Evolutionary conservation across 1,140 invertebrate genomes (phyloP).

Genomic region (Aphaenogaster ashmeadi): DNA sequence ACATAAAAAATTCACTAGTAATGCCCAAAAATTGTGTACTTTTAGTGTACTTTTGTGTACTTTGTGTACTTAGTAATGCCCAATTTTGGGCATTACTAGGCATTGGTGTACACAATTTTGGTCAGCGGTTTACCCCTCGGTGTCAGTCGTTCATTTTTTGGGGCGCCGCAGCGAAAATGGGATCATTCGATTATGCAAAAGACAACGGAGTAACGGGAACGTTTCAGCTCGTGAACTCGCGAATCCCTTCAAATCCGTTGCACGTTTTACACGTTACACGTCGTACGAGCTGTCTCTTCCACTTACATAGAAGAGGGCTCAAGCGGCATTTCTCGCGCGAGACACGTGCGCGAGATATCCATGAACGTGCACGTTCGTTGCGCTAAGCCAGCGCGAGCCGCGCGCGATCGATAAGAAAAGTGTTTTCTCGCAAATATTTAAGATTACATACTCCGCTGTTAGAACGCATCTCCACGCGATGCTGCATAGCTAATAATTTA

Average conservation of each 20-base stretch:
- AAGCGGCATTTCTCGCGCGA: slow-evolving; percentile 6
- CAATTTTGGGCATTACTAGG: too few species aligned
- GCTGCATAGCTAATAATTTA: slow-evolving; percentile 50
- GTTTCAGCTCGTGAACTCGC: not conserved
- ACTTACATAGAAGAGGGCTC: slow-evolving; percentile 21
- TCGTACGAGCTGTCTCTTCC: slow-evolving; percentile 26
- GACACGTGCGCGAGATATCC: slow-evolving; percentile 36
- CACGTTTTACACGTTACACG: slow-evolving; percentile 21
- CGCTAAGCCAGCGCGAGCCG: not conserved
- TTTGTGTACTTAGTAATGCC: too few species aligned
- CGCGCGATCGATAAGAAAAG: slow-evolving; percentile 28
- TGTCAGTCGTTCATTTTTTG: not conserved
- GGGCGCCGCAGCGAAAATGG: not conserved
- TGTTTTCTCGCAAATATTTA: slow-evolving; percentile 47
- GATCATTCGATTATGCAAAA: slow-evolving; percentile 45
- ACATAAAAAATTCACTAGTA: too few species aligned
- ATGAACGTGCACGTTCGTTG: slow-evolving; percentile 15
- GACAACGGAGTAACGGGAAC: not conserved
- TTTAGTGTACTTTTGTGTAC: too few species aligned
- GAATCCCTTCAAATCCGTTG: slow-evolving; percentile 45
- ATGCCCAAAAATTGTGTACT: too few species aligned
- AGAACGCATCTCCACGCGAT: not conserved
- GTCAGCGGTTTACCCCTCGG: too few species aligned
- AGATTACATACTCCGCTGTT: slow-evolving; percentile 20
- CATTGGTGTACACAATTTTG: too few species aligned